These are phyloP conservation scores for Podilymbus podiceps DNA, from an alignment of 2,113 vertebrate genomes.

Conservation along the genomic window DNA sequence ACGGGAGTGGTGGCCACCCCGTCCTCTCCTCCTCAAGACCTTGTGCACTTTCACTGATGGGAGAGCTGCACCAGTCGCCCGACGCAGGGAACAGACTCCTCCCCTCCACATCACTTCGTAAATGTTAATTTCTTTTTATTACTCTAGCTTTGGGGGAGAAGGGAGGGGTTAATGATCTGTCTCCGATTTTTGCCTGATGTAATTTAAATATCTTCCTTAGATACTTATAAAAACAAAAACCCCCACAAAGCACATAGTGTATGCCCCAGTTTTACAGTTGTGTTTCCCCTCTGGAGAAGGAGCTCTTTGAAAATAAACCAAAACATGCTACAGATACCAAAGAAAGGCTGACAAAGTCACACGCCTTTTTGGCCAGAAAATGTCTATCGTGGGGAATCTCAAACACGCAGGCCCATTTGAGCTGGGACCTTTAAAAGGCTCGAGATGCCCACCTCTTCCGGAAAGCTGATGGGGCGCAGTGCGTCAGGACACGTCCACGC, in stretches of 20 bases:
- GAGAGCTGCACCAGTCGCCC: not conserved
- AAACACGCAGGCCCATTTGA: not conserved
- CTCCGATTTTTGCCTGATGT: not conserved
- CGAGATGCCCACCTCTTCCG: not conserved
- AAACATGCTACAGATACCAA: not conserved
- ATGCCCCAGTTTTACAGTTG: not conserved
- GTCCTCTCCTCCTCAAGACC: not conserved
- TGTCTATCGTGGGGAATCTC: not conserved
- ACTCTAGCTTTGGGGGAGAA: not conserved
- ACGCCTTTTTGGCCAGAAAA: not conserved
- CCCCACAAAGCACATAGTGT: not conserved
- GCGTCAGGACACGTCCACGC: not conserved
- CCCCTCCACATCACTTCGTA: not conserved
- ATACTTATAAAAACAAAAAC: not conserved
- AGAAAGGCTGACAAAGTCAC: not conserved
- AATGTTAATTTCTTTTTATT: not conserved
- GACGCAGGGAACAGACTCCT: not conserved
- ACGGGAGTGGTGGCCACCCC: rapidly evolving
- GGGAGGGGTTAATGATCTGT: not conserved
- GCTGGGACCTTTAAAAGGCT: not conserved
- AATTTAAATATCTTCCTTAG: not conserved
- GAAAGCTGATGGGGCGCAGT: not conserved
- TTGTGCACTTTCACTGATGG: rapidly evolving
- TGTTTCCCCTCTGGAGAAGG: not conserved
- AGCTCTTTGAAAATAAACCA: not conserved